Base-by-base conservation (phyloP, 2,888 invertebrate genomes). In the Oasisia sp. region DNA sequence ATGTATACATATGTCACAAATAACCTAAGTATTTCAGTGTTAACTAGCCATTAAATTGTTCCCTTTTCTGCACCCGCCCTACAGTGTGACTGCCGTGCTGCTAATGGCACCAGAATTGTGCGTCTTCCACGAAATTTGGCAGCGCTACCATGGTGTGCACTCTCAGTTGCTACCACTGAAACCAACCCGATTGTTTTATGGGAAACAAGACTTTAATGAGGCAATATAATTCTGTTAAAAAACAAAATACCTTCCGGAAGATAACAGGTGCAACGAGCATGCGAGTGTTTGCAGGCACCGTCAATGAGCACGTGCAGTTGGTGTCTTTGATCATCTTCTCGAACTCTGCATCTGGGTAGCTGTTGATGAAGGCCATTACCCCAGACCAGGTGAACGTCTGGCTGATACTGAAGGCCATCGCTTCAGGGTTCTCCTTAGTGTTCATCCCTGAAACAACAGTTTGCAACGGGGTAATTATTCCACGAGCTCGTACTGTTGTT, bases 361-460 rank as follows among this genome's bases (percentile, higher is more conserved):
- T 74, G 74, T 74, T 74, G 74, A 74, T 74, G 74, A n/a, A 74
- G 19, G 74, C 74, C 74, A 74, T n/a, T 19, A 74, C 74, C 74
- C 74, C 74, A 19, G 74, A n/a, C 74, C 74, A 74, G 14, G 74
- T 74, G 74, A 74, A 74, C 27, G 27, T 27, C 74, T 74, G 74
- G 5, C 27, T 3, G 14, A 74, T 74, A 7, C 74, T 27, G 74
- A 74, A 74, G 7, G 74, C 74, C 74, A 74, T 74, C 27, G 74
- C 74, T 27, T 0, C 74, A 19, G 74, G 74, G 7, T 27, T n/a
- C 27, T 5, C 74, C 7, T 19, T 7, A 19, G 5, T 3, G 27
- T 74, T 74, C 74, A 74, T 74, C 74, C 74, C 74, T 74, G 74
- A 74, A 74, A 74, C 27, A 74, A n/a, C 19, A 74, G 74, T 19